phyloP scores from a whole-genome alignment of 2,888 invertebrate genomes.

The Taphrorychus bicolor region DNA sequence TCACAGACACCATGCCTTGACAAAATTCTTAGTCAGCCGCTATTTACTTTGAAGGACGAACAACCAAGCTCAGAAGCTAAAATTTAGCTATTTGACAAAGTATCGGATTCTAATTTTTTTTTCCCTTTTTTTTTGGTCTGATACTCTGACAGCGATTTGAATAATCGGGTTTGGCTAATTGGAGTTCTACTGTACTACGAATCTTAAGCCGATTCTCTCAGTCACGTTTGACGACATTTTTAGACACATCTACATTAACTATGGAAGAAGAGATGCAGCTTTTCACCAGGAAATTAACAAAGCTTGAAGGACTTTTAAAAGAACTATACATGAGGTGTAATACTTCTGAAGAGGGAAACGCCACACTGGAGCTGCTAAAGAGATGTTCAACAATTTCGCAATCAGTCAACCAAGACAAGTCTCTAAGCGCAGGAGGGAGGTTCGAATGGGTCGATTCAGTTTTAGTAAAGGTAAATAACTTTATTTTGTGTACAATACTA shows the following conservation, averaged over 20 bases:
- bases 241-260: conserved; percentile 51
- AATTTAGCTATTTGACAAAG: no score
- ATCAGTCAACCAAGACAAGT: conserved; percentile 59
- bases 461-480: conserved; percentile 72
- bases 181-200: no score
- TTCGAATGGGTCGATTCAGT: conserved; percentile 94
- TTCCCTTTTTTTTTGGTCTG: no score
- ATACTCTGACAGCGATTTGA: no score
- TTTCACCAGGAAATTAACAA: conserved; percentile 58
- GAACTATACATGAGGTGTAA: conserved; percentile 35
- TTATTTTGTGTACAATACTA: neutral
- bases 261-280: conserved; percentile 59
- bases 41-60: no score
- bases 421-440: conserved; percentile 83
- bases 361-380: conserved; percentile 23
- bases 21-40: no score
- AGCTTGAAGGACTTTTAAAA: conserved; percentile 48
- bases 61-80: no score
- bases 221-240: no score
- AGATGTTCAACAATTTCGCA: conserved; percentile 27
- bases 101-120: no score
- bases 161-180: no score
- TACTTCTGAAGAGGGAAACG: conserved; percentile 18
- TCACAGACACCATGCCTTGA: no score
- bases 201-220: no score